These are phyloP conservation scores for Bicyclus anynana DNA, from an alignment of 1,140 invertebrate genomes.

Conservation along the genomic window DNA sequence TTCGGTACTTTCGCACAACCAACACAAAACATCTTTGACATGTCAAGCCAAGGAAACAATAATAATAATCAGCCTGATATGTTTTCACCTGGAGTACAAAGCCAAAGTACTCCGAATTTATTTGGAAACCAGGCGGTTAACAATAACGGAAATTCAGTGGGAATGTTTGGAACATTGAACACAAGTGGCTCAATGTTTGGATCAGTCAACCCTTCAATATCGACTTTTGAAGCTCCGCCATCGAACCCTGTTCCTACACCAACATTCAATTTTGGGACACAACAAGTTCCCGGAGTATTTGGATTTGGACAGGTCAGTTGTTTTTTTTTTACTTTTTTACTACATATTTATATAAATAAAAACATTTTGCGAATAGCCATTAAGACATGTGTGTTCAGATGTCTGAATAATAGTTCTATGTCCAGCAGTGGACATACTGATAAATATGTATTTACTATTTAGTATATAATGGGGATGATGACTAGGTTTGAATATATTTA, in stretches of 20 bases:
- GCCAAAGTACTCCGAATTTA: conserved; percentile 26
- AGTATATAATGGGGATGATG: too few species aligned
- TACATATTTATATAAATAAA: background rate
- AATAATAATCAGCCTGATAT: conserved; percentile 29
- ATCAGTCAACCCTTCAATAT: conserved; percentile 24
- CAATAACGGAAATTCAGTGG: conserved; percentile 29
- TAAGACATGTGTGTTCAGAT: too few species aligned
- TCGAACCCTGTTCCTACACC: conserved; percentile 33
- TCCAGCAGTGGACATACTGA: too few species aligned
- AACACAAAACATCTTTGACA: conserved; percentile 41
- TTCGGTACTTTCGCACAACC: conserved; percentile 35
- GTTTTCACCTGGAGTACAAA: conserved; percentile 36
- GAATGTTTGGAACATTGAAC: conserved; percentile 42
- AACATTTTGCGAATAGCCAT: too few species aligned
- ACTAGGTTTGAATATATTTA: too few species aligned
- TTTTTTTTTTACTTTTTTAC: background rate
- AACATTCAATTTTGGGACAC: conserved; percentile 42
- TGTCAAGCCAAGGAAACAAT: conserved; percentile 31
- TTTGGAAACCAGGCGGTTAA: conserved; percentile 39
- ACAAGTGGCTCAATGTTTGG: conserved; percentile 38
- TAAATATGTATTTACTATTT: too few species aligned
- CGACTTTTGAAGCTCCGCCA: conserved; percentile 37
- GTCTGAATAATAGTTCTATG: too few species aligned
- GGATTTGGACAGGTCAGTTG: conserved; percentile 55
- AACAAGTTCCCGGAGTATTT: conserved; percentile 37